Evolutionary conservation across 2,888 invertebrate genomes (phyloP).

Genomic region (Eretmocerus hayati): DNA sequence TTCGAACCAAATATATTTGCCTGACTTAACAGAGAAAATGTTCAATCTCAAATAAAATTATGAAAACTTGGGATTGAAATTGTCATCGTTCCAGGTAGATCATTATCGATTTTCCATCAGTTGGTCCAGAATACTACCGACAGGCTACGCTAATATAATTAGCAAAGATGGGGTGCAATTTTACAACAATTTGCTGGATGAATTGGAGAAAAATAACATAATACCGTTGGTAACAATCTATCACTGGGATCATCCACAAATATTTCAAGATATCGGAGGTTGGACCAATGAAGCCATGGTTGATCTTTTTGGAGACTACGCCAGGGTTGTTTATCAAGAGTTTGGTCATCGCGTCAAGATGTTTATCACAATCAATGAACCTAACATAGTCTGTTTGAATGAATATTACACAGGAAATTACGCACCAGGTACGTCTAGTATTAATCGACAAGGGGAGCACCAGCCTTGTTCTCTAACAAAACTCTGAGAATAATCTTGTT

Average conservation of each 20-base stretch:
- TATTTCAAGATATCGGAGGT: conserved; percentile 56
- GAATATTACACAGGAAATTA: no score
- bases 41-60: no score
- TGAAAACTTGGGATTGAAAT: no score
- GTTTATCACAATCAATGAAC: conserved; percentile 77
- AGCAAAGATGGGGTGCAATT: conserved; percentile 47
- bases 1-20: no score
- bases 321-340: conserved; percentile 50
- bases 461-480: no score
- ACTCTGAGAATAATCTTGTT: no score
- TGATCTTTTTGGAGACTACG: conserved; percentile 57
- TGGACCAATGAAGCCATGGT: conserved; percentile 58
- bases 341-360: conserved; percentile 53
- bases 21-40: no score
- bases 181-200: conserved; percentile 49
- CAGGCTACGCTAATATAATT: conserved; percentile 39
- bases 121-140: conserved; percentile 50
- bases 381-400: no score
- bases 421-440: no score
- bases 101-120: conserved; percentile 40
- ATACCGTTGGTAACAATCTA: conserved; percentile 58
- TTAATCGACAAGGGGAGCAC: no score
- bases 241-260: conserved; percentile 61
- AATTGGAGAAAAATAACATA: conserved; percentile 52
- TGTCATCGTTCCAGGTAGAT: no score